Conservation (phyloP, 2,888 invertebrate genomes). For the Saturnia japonica region DNA sequence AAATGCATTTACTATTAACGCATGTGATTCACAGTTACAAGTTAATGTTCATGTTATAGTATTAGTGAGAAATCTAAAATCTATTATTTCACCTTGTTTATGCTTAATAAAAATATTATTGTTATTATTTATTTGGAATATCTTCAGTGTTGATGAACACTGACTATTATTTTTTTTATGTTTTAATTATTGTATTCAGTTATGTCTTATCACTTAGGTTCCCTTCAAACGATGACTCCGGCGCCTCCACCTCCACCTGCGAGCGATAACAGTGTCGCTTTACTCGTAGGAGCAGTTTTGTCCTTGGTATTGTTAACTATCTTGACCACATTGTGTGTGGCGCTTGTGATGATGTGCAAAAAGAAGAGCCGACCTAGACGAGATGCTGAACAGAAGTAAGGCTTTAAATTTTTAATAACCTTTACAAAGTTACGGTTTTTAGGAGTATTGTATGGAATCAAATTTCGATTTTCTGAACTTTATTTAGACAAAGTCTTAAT, state of each 20-base stretch:
- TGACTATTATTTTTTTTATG: neutral
- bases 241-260: conserved; percentile 47
- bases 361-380: conserved; percentile 61
- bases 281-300: conserved; percentile 69
- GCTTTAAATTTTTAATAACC: neutral
- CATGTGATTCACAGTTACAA: no score
- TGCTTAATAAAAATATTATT: no score
- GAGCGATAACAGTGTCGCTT: conserved; percentile 65
- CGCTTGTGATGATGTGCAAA: conserved; percentile 73
- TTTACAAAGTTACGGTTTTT: no score
- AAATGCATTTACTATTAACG: no score
- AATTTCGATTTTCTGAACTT: no score
- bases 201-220: conserved; percentile 44
- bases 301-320: conserved; percentile 73
- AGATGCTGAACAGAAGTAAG: conserved; percentile 67
- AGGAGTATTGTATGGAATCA: neutral
- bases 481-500: no score
- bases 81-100: no score
- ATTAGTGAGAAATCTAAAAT: no score
- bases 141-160: neutral
- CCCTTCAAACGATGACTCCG: conserved; percentile 74
- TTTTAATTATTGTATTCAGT: neutral
- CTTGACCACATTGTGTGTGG: conserved; percentile 71
- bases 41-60: no score
- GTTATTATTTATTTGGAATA: no score